Conservation (phyloP, 2,888 invertebrate species). For the Notodonta dromedarius region DNA sequence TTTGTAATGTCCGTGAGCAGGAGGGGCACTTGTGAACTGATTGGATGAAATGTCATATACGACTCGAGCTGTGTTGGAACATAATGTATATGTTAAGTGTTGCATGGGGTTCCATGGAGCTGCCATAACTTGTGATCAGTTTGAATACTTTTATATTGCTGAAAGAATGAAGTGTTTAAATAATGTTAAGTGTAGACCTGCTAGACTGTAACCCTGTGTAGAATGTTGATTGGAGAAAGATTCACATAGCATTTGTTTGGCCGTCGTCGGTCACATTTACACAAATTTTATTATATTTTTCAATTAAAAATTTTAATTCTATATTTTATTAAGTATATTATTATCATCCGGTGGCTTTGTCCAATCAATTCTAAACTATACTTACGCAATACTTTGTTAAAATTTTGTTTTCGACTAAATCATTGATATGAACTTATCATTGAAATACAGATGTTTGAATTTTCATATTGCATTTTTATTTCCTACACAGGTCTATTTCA, state of each 20-base stretch:
- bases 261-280: conserved; percentile 60
- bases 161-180: conserved; percentile 73
- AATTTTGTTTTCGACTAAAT: conserved; percentile 80
- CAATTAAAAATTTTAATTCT: conserved; percentile 33
- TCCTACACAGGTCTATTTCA: conserved; percentile 8
- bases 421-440: conserved; percentile 76
- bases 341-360: conserved; percentile 65
- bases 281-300: conserved; percentile 50
- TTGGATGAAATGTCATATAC: conserved; percentile 72
- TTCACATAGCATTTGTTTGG: conserved; percentile 47
- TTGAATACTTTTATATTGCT: conserved; percentile 84
- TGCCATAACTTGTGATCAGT: conserved; percentile 83
- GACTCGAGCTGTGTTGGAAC: conserved; percentile 68
- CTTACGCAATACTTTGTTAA: conserved; percentile 78
- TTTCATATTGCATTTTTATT: conserved; percentile 59
- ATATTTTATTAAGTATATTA: conserved; percentile 21
- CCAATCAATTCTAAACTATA: conserved; percentile 74
- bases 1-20: conserved; percentile 53
- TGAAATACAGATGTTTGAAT: conserved; percentile 83
- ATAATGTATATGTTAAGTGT: conserved; percentile 59
- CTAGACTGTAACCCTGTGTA: conserved; percentile 78
- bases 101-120: conserved; percentile 80
- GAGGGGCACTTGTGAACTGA: conserved; percentile 61
- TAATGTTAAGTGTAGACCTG: conserved; percentile 81
- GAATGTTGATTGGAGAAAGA: conserved; percentile 75